Evolutionary conservation across 2,113 vertebrate species (phyloP).

Genomic region (Rhinopomastus cyanomelas): DNA sequence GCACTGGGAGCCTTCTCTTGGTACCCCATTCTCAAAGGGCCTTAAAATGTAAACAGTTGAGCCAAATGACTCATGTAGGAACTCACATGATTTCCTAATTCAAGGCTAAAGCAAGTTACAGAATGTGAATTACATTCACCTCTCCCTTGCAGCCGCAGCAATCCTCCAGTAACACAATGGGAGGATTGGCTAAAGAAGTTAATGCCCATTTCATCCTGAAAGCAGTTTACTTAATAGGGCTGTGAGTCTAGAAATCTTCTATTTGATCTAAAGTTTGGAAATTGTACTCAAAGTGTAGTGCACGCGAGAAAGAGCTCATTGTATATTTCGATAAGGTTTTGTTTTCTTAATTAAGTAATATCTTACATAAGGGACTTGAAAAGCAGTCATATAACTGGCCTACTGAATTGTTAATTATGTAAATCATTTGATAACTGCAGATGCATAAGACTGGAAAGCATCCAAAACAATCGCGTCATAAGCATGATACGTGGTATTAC

Average conservation of each 20-base stretch:
- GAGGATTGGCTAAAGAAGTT: background rate
- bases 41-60: background rate
- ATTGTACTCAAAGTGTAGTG: background rate
- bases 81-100: background rate
- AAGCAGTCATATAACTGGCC: constrained; percentile 29
- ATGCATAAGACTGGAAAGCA: background rate
- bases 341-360: background rate
- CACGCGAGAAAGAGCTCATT: background rate
- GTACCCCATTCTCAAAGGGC: background rate
- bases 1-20: background rate
- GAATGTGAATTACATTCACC: background rate
- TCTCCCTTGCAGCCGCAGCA: background rate
- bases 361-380: constrained; percentile 26
- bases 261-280: background rate
- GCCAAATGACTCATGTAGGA: background rate
- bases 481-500: background rate
- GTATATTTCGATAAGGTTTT: background rate
- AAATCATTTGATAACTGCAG: constrained; percentile 31
- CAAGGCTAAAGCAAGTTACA: background rate
- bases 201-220: background rate
- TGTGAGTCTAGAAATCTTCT: background rate
- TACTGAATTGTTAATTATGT: constrained; percentile 14
- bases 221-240: background rate
- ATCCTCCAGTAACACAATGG: fast-evolving
- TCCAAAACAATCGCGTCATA: background rate